A percentile compares a stretch with the other conserved stretches of the same genome.
Conservation (phyloP, 1,140 invertebrate species). For the Drosophila busckii region DNA sequence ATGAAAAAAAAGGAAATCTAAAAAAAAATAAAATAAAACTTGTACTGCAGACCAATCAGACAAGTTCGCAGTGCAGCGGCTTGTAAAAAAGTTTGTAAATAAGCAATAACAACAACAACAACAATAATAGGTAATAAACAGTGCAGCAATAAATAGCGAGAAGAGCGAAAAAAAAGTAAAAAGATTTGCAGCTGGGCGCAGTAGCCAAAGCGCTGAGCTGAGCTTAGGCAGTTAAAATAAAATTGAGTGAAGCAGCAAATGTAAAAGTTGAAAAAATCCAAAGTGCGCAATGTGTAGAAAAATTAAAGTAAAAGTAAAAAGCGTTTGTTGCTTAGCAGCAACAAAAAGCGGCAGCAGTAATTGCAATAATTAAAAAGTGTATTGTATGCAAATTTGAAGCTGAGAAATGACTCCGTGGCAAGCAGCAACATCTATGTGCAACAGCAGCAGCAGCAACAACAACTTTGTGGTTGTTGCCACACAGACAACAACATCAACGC, state of each 20-base stretch:
- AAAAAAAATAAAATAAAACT: constrained; percentile 34
- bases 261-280: constrained; percentile 11
- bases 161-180: constrained; percentile 24
- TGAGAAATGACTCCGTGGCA: constrained; percentile 60
- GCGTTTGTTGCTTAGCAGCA: no score
- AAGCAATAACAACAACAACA: constrained; percentile 15
- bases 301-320: no score
- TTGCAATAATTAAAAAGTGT: constrained; percentile 58
- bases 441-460: constrained; percentile 32
- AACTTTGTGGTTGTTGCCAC: no score
- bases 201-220: constrained; percentile 41
- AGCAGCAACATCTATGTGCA: constrained; percentile 49
- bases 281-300: constrained; percentile 9
- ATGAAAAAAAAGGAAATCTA: constrained; percentile 14
- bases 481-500: constrained; percentile 31
- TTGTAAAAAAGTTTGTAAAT: constrained; percentile 54
- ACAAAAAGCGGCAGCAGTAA: constrained; percentile 32
- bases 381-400: constrained; percentile 70
- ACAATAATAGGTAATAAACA: constrained; percentile 39
- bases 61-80: constrained; percentile 18
- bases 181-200: constrained; percentile 32
- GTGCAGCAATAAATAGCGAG: constrained; percentile 54
- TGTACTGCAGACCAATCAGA: constrained; percentile 55
- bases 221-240: constrained; percentile 16
- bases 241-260: constrained; percentile 6